Conservation (phyloP, 37 sponge, comb jelly and placozoan genomes). For the Bolinopsis microptera region DNA sequence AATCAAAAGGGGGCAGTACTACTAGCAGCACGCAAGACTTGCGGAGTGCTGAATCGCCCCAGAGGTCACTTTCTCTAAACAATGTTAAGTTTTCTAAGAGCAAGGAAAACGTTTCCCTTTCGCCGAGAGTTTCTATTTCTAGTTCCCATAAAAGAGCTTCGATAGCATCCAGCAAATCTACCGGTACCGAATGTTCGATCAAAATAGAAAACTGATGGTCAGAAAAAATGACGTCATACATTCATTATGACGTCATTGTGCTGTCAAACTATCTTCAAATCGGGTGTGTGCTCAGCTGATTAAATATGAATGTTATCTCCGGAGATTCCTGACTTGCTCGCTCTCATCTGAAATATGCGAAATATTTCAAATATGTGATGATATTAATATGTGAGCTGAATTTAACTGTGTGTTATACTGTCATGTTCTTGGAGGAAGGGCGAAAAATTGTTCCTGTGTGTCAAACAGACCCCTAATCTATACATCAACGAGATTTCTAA, state of each 20-base stretch:
- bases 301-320: no score
- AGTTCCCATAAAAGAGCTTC: not conserved
- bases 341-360: no score
- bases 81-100: not conserved
- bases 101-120: not conserved
- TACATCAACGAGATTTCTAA: no score
- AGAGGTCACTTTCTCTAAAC: not conserved
- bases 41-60: not conserved
- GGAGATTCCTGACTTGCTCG: no score
- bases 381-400: no score
- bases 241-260: not conserved
- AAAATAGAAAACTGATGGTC: not conserved
- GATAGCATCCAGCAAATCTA: not conserved
- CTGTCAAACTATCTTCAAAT: no score
- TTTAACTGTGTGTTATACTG: no score
- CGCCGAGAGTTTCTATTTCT: not conserved
- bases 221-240: not conserved
- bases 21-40: not conserved
- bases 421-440: no score
- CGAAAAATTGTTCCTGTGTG: no score
- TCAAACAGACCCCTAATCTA: no score
- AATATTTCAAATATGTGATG: no score
- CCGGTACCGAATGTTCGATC: not conserved
- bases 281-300: no score
- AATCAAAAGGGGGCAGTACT: not conserved